Percentiles rank a stretch among this genome's conserved stretches.
Conservation (phyloP, 2,113 vertebrate genomes). For the Copsychus sechellarum region DNA sequence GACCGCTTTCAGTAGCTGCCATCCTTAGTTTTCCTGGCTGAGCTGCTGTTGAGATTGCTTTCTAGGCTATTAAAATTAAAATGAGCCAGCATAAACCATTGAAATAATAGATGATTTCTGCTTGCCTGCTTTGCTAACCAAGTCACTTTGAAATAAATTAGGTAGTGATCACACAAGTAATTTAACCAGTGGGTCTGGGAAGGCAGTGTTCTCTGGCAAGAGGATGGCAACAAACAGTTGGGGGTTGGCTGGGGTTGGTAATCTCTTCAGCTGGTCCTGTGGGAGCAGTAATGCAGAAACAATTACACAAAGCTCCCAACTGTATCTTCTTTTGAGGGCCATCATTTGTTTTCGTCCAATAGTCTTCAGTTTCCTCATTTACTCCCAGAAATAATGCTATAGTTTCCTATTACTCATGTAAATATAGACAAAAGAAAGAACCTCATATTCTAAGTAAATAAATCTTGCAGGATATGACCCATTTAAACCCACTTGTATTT, state of each 20-base stretch:
- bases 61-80: conserved; percentile 54
- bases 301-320: conserved; percentile 42
- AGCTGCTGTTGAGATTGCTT: conserved; percentile 26
- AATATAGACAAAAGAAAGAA: conserved; percentile 10
- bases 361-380: conserved; percentile 18
- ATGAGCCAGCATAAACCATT: conserved; percentile 31
- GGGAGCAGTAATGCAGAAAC: conserved; percentile 40
- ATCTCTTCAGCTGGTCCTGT: conserved; percentile 56
- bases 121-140: conserved; percentile 32
- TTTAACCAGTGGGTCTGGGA: conserved; percentile 55
- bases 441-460: neutral
- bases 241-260: conserved; percentile 35
- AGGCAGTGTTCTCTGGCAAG: conserved; percentile 29
- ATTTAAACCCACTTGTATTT: neutral
- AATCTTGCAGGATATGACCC: neutral
- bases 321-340: conserved; percentile 56
- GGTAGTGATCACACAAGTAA: conserved; percentile 23
- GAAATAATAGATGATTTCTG: conserved; percentile 44
- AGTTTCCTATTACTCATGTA: conserved; percentile 18
- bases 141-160: conserved; percentile 50
- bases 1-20: conserved; percentile 6
- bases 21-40: conserved; percentile 24
- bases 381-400: neutral
- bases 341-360: conserved; percentile 40
- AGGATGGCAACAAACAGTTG: conserved; percentile 52